Evolutionary conservation across 1,140 invertebrate genomes (phyloP).

Genomic region (Leptonema lineaticorne): DNA sequence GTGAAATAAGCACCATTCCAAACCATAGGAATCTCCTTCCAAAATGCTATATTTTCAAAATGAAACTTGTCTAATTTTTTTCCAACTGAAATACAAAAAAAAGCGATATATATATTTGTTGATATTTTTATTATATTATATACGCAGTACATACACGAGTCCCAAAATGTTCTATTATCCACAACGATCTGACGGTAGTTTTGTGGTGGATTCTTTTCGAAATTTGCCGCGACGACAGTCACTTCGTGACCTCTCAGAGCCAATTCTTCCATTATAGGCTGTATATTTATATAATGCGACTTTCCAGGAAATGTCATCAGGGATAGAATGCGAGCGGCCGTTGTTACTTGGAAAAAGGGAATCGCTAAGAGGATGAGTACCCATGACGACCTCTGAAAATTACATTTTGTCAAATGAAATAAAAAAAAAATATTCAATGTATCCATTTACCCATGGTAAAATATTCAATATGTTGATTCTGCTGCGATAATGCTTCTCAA

Average conservation of each 20-base stretch:
- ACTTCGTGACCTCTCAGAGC: conserved; percentile 42
- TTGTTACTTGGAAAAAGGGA: background rate
- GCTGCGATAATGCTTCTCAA: background rate
- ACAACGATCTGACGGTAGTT: conserved; percentile 34
- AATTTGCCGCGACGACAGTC: conserved; percentile 36
- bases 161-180: conserved; percentile 31
- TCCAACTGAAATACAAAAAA: conserved; percentile 29
- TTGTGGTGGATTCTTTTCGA: conserved; percentile 22
- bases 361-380: conserved; percentile 4
- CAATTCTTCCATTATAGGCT: conserved; percentile 37
- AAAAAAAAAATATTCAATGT: too few relatives aligned
- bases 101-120: too few relatives aligned
- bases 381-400: conserved; percentile 8
- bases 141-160: conserved; percentile 31
- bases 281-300: conserved; percentile 41
- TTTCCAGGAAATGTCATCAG: conserved; percentile 40
- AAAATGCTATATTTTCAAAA: conserved; percentile 35
- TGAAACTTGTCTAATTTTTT: conserved; percentile 32
- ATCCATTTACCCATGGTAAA: background rate
- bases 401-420: too few relatives aligned
- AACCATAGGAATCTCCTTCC: conserved; percentile 32
- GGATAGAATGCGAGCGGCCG: conserved; percentile 36
- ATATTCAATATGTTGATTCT: background rate
- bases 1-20: conserved; percentile 36
- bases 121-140: conserved; percentile 7